phyloP scores from a whole-genome alignment of 2,113 vertebrate genomes.

The Gadus macrocephalus region DNA sequence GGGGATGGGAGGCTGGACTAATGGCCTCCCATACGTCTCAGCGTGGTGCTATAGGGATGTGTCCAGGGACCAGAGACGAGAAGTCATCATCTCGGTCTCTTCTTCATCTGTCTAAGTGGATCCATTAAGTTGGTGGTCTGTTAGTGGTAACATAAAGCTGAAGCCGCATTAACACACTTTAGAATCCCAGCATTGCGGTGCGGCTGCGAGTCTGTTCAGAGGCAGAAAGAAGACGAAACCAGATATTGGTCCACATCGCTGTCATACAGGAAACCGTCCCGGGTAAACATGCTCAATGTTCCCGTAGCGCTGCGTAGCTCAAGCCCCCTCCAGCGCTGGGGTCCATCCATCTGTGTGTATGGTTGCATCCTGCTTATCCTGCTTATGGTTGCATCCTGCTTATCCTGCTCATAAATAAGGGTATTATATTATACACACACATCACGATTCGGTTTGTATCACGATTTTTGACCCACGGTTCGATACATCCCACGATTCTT shows the following conservation, averaged over 20 bases:
- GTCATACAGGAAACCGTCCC: slow-evolving; percentile 22
- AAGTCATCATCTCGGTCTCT: slow-evolving; percentile 21
- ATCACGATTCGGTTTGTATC: no score
- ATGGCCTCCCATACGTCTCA: not conserved
- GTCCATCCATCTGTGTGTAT: no score
- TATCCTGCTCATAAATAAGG: no score
- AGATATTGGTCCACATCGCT: slow-evolving; percentile 19
- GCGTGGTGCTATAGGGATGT: slow-evolving; percentile 16
- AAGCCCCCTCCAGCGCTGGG: no score
- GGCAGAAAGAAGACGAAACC: slow-evolving; percentile 32
- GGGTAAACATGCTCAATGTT: slow-evolving; percentile 3
- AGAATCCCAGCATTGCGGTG: slow-evolving; percentile 8
- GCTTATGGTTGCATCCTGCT: no score
- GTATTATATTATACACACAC: no score
- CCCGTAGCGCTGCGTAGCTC: no score
- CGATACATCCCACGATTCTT: no score
- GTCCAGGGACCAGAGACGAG: slow-evolving; percentile 26
- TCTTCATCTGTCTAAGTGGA: slow-evolving; percentile 67
- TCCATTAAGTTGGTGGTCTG: slow-evolving; percentile 78
- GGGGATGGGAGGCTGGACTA: not conserved
- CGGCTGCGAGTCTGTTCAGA: no score
- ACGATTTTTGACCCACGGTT: no score
- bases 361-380: no score
- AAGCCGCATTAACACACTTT: slow-evolving; percentile 38
- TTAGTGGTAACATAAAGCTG: slow-evolving; percentile 61